Conservation (phyloP, 2,797 vertebrate species). For the Crocidura indochinensis region DNA sequence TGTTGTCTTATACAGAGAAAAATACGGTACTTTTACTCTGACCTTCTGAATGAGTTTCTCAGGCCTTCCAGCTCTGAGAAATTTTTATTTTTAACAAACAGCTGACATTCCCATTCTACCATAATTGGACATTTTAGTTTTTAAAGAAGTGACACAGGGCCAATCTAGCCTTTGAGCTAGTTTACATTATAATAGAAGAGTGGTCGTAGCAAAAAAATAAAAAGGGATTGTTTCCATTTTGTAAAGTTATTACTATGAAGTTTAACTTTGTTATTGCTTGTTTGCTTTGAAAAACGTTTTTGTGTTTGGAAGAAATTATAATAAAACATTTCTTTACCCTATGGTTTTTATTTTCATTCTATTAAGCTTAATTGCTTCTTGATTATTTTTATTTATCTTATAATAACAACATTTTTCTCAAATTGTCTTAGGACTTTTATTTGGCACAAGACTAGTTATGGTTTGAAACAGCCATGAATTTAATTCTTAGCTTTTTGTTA, state of each 20-base stretch:
- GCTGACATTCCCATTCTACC: neutral
- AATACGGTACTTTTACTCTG: no score
- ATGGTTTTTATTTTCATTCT: constrained; percentile 65
- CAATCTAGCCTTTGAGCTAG: constrained; percentile 57
- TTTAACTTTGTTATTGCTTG: constrained; percentile 56
- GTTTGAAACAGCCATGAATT: constrained; percentile 47
- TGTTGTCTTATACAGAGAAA: no score
- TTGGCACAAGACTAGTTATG: neutral
- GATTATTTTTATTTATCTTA: constrained; percentile 51
- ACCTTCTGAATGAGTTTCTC: no score
- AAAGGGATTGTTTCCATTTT: constrained; percentile 34
- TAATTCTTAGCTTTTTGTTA: neutral
- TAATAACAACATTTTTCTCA: neutral
- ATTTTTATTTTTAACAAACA: no score
- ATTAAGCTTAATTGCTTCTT: constrained; percentile 53
- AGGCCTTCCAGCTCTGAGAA: no score
- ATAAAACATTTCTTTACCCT: neutral
- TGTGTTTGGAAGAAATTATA: constrained; percentile 55
- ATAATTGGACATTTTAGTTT: constrained; percentile 9
- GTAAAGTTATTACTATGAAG: constrained; percentile 9
- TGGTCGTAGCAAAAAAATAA: constrained; percentile 57
- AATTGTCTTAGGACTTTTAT: constrained; percentile 59
- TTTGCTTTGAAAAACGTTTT: constrained; percentile 57
- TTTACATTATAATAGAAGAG: constrained; percentile 51
- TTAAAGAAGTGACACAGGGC: constrained; percentile 28